These are phyloP conservation scores for Blomia tropicalis DNA, from an alignment of 2,888 invertebrate species.

Conservation along the genomic window DNA sequence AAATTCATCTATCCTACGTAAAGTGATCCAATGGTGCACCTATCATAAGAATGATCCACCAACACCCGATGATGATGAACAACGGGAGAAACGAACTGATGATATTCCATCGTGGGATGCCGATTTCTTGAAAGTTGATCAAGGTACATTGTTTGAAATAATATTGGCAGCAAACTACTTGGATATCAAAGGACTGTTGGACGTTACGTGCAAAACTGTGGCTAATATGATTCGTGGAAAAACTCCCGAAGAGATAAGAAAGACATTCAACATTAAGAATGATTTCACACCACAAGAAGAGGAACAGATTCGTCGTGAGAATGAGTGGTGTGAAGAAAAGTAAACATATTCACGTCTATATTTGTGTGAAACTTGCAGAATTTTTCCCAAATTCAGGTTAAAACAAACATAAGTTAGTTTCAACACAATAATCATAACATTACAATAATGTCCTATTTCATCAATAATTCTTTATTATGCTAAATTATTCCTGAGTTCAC, in stretches of 20 bases:
- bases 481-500: no score
- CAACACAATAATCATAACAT: neutral
- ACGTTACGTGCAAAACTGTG: constrained; percentile 91
- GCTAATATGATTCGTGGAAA: constrained; percentile 98
- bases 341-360: constrained; percentile 38
- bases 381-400: no score
- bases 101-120: constrained; percentile 99
- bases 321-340: constrained; percentile 85
- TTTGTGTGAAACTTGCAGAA: no score
- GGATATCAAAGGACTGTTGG: constrained; percentile 73
- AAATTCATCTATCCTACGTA: constrained; percentile 84
- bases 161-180: constrained; percentile 92
- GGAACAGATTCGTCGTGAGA: constrained; percentile 90
- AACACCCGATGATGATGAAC: constrained; percentile 88
- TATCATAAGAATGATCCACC: constrained; percentile 70
- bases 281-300: constrained; percentile 73
- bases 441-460: neutral
- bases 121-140: constrained; percentile 94
- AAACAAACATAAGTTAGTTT: no score
- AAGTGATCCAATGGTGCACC: constrained; percentile 46
- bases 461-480: no score
- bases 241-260: constrained; percentile 89
- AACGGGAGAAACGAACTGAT: constrained; percentile 93
- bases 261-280: constrained; percentile 91
- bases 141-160: constrained; percentile 85